Evolutionary conservation across 2,888 invertebrate genomes (phyloP).

Genomic region (Hypsopygia costalis): DNA sequence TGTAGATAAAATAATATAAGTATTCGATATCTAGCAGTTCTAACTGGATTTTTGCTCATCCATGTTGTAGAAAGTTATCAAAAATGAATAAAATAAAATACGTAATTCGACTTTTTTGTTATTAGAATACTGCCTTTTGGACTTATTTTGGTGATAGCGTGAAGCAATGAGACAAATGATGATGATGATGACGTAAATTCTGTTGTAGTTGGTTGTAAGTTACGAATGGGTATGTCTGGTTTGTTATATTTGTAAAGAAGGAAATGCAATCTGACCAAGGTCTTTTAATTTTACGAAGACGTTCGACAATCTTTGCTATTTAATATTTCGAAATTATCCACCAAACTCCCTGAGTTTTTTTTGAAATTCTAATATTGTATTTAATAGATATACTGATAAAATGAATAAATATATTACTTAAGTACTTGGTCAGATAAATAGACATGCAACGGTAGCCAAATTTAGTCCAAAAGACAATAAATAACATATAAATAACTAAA

Average conservation of each 20-base stretch:
- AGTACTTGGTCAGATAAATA: constrained; percentile 17
- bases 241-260: constrained; percentile 18
- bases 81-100: no score
- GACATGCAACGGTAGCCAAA: constrained; percentile 69
- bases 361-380: no score
- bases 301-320: no score
- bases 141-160: constrained; percentile 24
- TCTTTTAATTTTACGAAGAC: neutral
- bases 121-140: constrained; percentile 67
- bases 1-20: no score
- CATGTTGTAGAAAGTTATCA: no score
- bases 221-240: constrained; percentile 13
- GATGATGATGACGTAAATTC: constrained; percentile 17
- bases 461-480: constrained; percentile 73
- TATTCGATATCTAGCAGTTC: no score
- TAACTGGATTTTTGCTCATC: no score
- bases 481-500: constrained; percentile 30
- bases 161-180: constrained; percentile 9
- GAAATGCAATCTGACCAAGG: constrained; percentile 13
- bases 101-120: neutral
- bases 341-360: no score
- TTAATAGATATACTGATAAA: no score
- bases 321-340: no score
- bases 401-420: no score
- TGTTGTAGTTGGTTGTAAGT: constrained; percentile 12